These are phyloP conservation scores for Achlya flavicornis DNA, from an alignment of 2,888 invertebrate genomes.

Conservation along the genomic window DNA sequence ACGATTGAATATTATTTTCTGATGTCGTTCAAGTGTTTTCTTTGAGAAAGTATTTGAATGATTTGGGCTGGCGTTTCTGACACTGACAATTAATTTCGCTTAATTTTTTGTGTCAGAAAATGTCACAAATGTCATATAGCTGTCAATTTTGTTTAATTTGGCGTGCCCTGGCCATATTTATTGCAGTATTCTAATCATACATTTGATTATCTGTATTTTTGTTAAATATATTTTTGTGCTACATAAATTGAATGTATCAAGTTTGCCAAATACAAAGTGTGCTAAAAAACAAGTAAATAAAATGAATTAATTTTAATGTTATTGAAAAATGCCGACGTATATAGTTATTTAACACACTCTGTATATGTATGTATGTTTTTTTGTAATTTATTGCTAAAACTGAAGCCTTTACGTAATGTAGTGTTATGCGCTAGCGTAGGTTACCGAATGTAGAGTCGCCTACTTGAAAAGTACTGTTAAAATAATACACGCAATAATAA, in stretches of 20 bases:
- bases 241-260: conserved; percentile 36
- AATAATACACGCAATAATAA: not conserved
- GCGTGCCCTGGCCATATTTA: not conserved
- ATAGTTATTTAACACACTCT: conserved; percentile 5
- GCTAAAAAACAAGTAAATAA: not conserved
- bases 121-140: not conserved
- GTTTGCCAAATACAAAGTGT: conserved; percentile 11
- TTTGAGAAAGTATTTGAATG: not conserved
- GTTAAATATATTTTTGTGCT: conserved; percentile 40
- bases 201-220: conserved; percentile 43
- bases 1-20: not conserved
- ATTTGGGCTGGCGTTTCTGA: not conserved
- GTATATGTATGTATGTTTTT: conserved; percentile 12
- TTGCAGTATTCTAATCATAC: conserved; percentile 19
- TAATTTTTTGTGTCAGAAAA: not conserved
- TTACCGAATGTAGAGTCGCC: not conserved
- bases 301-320: too few relatives aligned
- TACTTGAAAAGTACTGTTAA: not conserved
- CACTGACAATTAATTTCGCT: not conserved
- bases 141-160: not conserved
- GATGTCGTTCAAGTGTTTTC: not conserved
- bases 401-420: conserved; percentile 11
- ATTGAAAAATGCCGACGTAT: not conserved
- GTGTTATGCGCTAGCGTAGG: conserved; percentile 14
- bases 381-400: conserved; percentile 22